Base-by-base conservation (phyloP, 2,888 invertebrate species). In the Plebejus argus region DNA sequence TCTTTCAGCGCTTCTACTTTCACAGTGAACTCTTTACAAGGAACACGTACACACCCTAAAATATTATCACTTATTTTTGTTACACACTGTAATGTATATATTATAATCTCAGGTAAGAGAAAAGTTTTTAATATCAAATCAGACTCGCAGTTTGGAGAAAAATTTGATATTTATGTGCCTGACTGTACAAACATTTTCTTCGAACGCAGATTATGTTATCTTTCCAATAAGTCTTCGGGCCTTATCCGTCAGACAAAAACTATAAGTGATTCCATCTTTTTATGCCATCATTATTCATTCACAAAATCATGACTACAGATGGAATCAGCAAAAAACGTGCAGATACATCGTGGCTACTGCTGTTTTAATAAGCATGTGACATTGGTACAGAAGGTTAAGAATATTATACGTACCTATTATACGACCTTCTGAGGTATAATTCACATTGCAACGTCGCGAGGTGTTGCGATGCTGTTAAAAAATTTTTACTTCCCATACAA, bases 111-210 rank as follows among this genome's bases (percentile, higher is more conserved):
- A n/a, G n/a, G n/a, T n/a, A n/a, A n/a, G n/a, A n/a, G n/a, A n/a
- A n/a, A n/a, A n/a, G n/a, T n/a, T n/a, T n/a, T n/a, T n/a, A n/a
- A n/a, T n/a, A n/a, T n/a, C n/a, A n/a, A n/a, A n/a, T n/a, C n/a
- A n/a, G n/a, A n/a, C n/a, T n/a, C n/a, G n/a, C n/a, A n/a, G n/a
- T n/a, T n/a, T n/a, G n/a, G n/a, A n/a, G n/a, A n/a, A n/a, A n/a
- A n/a, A n/a, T n/a, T n/a, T n/a, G n/a, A n/a, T n/a, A 35, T 35
- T 35, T 6, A 35, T 35, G 35, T 35, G 12, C n/a, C 56, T 56
- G 56, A n/a, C 18, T n/a, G n/a, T 58, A 58, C 58, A 20, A 58
- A 58, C 5, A 58, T 58, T 58, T 58, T 58, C 58, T 58, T 58
- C 20, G 20, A 58, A 58, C n/a, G 3, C n/a, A 58, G 58, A 58